Evolutionary conservation across 2,113 vertebrate genomes (phyloP), one percentile per base, ranked within the genome.

Genomic region (Pteruthius melanotis): DNA sequence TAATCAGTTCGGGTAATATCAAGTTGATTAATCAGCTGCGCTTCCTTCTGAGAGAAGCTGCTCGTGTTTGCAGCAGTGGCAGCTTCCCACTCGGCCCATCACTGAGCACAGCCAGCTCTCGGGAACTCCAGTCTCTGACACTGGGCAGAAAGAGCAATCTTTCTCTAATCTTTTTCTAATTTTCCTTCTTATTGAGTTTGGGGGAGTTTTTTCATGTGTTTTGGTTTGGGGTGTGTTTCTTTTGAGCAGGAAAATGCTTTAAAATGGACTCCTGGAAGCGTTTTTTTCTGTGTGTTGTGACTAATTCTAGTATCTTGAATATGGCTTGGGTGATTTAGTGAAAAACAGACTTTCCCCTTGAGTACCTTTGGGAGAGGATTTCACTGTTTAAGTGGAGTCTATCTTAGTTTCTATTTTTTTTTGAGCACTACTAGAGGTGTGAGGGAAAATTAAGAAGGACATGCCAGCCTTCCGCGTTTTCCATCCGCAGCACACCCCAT

Each of bases 1-100:
- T 98, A 98, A 98, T 98, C 98, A 98, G 98, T 96, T 96, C 23
- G 95, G 97, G 94, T 96, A 96, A 97, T 96, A 96, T 91, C 96
- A 93, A 97, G 97, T 97, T 98, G 98, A 98, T 98, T 98, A 98
- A 98, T 97, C 95, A 95, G 72, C 97, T 87, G 93, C 3, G 52
- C 91, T 97, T 97, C 95, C 88, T 94, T 95, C 95, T 96, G 96
- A 94, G 92, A 95, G 96, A 88, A 76, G 94, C 97, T 54, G 89
- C 54, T 93, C 20, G 0, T 47, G 92, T 89, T 83, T 90, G 87
- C 87, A 59, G 90, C 56, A 19, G 91, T 53, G 49, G 84, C 35
- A 88, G 78, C 89, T 68, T 88, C 95, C 85, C 53, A 4, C 94
- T 75, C 91, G 72, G 94, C 92, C 60, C 78, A 92, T 72, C 61